Conservation (phyloP, 2,888 invertebrate species). For the Parnassius orleans region DNA sequence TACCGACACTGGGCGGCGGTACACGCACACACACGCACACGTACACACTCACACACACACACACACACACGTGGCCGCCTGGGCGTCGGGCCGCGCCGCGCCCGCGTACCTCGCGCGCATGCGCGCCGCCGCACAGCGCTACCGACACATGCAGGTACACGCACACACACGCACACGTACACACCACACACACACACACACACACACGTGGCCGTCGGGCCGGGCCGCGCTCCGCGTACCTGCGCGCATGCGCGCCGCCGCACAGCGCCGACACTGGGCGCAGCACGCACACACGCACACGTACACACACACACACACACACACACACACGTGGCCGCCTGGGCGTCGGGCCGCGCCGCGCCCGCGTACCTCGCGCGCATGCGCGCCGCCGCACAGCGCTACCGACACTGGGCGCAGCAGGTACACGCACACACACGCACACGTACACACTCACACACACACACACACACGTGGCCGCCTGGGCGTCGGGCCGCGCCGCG, state of each 20-base stretch:
- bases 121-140: constrained; percentile 84
- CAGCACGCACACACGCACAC: too few species aligned
- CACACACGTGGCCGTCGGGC: too few species aligned
- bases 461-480: constrained; percentile 76
- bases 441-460: constrained; percentile 50
- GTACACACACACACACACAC: constrained; percentile 50
- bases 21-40: constrained; percentile 26
- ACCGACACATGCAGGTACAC: constrained; percentile 53
- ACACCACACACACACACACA: background rate
- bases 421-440: background rate
- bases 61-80: constrained; percentile 82
- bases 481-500: constrained; percentile 88
- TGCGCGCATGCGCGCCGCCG: too few species aligned
- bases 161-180: constrained; percentile 28
- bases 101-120: constrained; percentile 88
- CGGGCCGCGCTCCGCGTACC: too few species aligned
- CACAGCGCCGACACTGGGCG: too few species aligned
- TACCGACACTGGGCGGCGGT: constrained; percentile 61
- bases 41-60: background rate
- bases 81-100: constrained; percentile 88
- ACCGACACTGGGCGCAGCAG: too few species aligned
- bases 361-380: too few species aligned
- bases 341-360: too few species aligned
- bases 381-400: too few species aligned
- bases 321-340: constrained; percentile 65